Percentiles rank a stretch among this genome's conserved stretches.
phyloP scores from a whole-genome alignment of 1,140 invertebrate genomes.

The Drosophila arawakana region DNA sequence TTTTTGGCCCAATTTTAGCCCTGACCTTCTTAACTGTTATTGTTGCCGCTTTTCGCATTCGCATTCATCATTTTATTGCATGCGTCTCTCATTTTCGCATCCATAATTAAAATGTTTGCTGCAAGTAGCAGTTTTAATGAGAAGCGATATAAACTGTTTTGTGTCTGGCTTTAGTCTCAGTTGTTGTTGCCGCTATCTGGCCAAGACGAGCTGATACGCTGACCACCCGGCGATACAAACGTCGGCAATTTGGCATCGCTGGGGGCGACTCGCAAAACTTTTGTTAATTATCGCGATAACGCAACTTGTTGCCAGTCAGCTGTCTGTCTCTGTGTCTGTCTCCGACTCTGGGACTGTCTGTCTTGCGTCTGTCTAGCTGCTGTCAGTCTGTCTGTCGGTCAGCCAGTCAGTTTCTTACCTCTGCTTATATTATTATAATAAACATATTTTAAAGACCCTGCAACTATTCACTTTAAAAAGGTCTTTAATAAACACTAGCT shows the following conservation, averaged over 20 bases:
- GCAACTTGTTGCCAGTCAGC: constrained; percentile 43
- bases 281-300: constrained; percentile 71
- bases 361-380: constrained; percentile 3
- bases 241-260: constrained; percentile 30
- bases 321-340: constrained; percentile 4
- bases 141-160: constrained; percentile 42
- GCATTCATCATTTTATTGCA: constrained; percentile 39
- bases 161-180: background rate
- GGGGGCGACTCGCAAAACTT: constrained; percentile 53
- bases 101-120: constrained; percentile 75
- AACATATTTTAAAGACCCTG: constrained; percentile 10
- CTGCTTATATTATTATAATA: constrained; percentile 25
- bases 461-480: too few relatives aligned
- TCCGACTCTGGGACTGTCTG: background rate
- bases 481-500: too few relatives aligned
- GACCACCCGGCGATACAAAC: constrained; percentile 58
- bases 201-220: constrained; percentile 21
- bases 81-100: constrained; percentile 58
- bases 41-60: constrained; percentile 25
- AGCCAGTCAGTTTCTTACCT: constrained; percentile 8
- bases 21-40: constrained; percentile 66
- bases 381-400: constrained; percentile 29
- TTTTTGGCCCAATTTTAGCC: constrained; percentile 44
- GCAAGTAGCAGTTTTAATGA: constrained; percentile 68
- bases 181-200: constrained; percentile 4